Conservation (phyloP, 2,888 invertebrate species). For the Drosophila multiciliata region DNA sequence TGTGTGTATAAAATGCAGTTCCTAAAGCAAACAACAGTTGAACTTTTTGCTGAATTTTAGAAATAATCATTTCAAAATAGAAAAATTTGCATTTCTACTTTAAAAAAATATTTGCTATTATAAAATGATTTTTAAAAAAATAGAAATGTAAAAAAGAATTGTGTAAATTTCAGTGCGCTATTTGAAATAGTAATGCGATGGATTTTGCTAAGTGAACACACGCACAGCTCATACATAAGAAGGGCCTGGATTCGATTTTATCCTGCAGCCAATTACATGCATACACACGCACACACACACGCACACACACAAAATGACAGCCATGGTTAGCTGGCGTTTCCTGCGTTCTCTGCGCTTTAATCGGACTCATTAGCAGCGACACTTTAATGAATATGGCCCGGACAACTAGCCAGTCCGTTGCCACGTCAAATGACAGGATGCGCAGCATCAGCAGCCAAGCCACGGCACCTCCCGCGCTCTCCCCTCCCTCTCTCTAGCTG, state of each 20-base stretch:
- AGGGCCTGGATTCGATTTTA: slow-evolving; percentile 51
- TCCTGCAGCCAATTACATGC: slow-evolving; percentile 59
- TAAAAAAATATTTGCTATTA: background rate
- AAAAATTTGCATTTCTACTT: background rate
- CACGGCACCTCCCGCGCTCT: background rate
- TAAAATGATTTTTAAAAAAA: background rate
- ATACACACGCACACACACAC: slow-evolving; percentile 18
- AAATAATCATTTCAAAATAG: background rate
- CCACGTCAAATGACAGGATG: slow-evolving; percentile 45
- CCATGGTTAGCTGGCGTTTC: slow-evolving; percentile 1
- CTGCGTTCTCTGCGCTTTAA: slow-evolving; percentile 52
- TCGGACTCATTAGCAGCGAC: slow-evolving; percentile 75
- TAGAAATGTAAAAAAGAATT: background rate
- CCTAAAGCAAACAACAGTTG: background rate
- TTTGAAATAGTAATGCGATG: background rate
- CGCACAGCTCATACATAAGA: slow-evolving; percentile 10
- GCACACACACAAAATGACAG: background rate
- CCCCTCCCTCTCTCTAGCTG: too few relatives aligned
- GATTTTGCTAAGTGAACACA: slow-evolving; percentile 16
- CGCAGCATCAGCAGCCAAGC: slow-evolving; percentile 16
- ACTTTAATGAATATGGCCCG: slow-evolving; percentile 72
- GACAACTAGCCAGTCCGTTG: slow-evolving; percentile 10
- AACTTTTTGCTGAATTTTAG: background rate
- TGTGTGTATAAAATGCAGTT: background rate
- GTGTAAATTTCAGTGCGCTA: too few relatives aligned